Percentiles rank a stretch among this genome's conserved stretches.
Evolutionary conservation across 2,113 vertebrate species (phyloP).

Genomic region (Setophaga petechia): DNA sequence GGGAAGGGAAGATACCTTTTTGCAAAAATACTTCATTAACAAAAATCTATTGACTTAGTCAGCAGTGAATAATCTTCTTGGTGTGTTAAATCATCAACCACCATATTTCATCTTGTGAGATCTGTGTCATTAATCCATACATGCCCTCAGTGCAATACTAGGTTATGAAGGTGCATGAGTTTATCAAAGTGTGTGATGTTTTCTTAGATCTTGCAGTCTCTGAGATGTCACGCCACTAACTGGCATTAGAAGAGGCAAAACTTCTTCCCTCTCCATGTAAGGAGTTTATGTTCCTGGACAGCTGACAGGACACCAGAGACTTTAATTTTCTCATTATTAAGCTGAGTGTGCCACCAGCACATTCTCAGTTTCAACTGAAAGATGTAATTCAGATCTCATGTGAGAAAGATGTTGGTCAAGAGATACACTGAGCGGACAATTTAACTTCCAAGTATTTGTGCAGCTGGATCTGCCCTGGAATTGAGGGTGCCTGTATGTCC

Average conservation of each 20-base stretch:
- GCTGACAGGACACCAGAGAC: background rate
- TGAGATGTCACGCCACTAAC: background rate
- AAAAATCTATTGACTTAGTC: background rate
- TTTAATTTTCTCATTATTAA: background rate
- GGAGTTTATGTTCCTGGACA: background rate
- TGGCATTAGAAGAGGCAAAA: background rate
- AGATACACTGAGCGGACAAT: background rate
- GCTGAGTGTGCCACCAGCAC: background rate
- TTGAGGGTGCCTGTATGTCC: rapidly evolving
- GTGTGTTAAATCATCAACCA: background rate
- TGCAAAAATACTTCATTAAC: background rate
- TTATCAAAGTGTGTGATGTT: background rate
- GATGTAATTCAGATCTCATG: background rate
- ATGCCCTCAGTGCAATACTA: background rate
- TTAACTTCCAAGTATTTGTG: background rate
- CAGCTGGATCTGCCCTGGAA: background rate
- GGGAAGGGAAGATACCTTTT: background rate
- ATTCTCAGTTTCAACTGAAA: background rate
- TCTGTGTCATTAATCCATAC: background rate
- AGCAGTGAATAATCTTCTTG: background rate
- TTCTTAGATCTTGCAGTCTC: background rate
- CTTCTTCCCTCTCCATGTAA: background rate
- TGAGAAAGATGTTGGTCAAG: background rate
- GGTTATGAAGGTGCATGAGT: background rate
- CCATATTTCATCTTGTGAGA: background rate